These are phyloP conservation scores for Stictocephala bisonia DNA, from an alignment of 2,888 invertebrate species.

Conservation along the genomic window DNA sequence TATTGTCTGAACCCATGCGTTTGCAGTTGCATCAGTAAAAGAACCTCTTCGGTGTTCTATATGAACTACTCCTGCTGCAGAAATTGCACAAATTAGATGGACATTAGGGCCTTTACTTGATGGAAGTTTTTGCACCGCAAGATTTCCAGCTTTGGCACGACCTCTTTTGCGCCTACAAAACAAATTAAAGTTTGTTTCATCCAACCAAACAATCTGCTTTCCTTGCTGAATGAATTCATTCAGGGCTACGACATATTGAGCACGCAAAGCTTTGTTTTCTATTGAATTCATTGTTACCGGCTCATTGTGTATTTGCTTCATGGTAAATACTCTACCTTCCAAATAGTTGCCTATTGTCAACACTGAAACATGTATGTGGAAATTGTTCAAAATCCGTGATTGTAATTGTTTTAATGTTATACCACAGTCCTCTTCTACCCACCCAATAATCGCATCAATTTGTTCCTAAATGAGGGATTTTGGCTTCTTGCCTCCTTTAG, in stretches of 20 bases:
- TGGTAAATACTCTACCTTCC: slow-evolving; percentile 1
- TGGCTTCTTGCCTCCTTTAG: not conserved
- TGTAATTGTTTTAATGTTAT: not conserved
- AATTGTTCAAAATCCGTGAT: too few species aligned
- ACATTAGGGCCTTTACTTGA: slow-evolving; percentile 22
- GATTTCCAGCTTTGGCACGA: slow-evolving; percentile 6
- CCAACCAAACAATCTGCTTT: slow-evolving; percentile 2
- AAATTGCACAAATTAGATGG: slow-evolving; percentile 25
- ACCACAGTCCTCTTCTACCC: not conserved
- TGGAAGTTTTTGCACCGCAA: not conserved
- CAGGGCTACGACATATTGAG: not conserved
- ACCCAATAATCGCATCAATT: slow-evolving; percentile 1
- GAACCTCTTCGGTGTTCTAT: not conserved
- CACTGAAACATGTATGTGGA: too few species aligned
- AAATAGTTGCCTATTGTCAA: slow-evolving; percentile 8
- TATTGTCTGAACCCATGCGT: not conserved
- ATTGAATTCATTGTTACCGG: slow-evolving; percentile 1
- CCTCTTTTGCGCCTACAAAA: slow-evolving; percentile 6
- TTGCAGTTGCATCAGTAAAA: slow-evolving; percentile 8
- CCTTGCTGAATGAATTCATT: not conserved
- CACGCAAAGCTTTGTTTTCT: not conserved
- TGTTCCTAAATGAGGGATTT: not conserved
- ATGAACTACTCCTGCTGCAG: not conserved
- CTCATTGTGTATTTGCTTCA: not conserved
- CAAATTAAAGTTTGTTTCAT: slow-evolving; percentile 19